Evolutionary conservation across 2,113 vertebrate genomes (phyloP).

Genomic region (Guaruba guarouba): DNA sequence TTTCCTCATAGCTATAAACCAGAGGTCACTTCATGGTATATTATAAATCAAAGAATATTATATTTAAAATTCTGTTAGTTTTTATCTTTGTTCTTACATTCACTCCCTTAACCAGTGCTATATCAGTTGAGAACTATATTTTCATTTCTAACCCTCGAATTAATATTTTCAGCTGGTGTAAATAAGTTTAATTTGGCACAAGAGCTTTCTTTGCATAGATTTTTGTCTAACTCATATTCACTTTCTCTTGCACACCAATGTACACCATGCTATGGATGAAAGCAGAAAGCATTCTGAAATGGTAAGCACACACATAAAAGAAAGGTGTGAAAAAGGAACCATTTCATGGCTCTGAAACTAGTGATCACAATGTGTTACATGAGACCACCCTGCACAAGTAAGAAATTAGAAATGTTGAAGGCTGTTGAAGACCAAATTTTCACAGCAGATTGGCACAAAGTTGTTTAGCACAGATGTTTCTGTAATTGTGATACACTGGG

Average conservation of each 20-base stretch:
- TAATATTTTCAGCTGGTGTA: neutral
- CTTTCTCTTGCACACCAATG: neutral
- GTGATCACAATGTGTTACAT: neutral
- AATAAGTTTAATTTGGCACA: neutral
- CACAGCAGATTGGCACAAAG: constrained; percentile 62
- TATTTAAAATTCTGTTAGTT: neutral
- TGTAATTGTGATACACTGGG: constrained; percentile 81
- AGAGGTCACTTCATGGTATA: neutral
- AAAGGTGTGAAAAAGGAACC: neutral
- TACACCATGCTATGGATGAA: neutral
- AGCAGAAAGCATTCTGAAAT: neutral
- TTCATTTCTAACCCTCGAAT: neutral
- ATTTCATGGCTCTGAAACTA: constrained; percentile 13
- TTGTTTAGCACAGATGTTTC: constrained; percentile 78
- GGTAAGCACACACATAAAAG: neutral
- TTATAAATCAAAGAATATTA: neutral
- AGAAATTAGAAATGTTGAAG: constrained; percentile 68
- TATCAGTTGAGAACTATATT: neutral
- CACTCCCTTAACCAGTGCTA: neutral
- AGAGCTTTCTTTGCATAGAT: neutral
- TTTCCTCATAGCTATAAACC: neutral
- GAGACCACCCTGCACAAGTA: constrained; percentile 60
- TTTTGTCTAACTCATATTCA: neutral
- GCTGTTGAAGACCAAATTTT: constrained; percentile 65
- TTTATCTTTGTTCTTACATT: neutral